Base-by-base conservation (phyloP, 2,888 invertebrate species). In the Gonocerus acuteangulatus region DNA sequence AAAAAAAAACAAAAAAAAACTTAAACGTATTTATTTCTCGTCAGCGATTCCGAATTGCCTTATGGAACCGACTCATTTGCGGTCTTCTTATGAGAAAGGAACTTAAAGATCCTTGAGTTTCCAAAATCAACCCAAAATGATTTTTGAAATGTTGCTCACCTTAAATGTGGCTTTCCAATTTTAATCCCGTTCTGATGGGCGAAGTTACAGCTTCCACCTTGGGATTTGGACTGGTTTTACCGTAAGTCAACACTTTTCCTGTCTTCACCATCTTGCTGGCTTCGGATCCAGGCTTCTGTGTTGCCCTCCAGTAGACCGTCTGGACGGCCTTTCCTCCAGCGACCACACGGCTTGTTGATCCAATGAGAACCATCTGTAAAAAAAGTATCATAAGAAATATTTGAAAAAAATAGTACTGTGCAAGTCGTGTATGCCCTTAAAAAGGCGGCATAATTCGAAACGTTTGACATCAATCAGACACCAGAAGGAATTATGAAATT, bases 311-410 rank as follows among this genome's bases (percentile, higher is more conserved):
- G 70, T 87, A 87, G 0, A 87, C 84, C 0, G 87, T 87, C 71
- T 87, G 86, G 21, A 86, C 80, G 1, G 86, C 86, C 70, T 86
- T 83, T 63, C 85, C 80, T 51, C 86, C 85, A 51, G 83, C 83
- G 67, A 87, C 83, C 72, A 83, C 85, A 62, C 87, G 81, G 19
- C 85, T 84, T 44, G 86, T 82, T 67, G 83, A 80, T 68, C 86
- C 84, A 65, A 87, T 82, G 72, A 87, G 73, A 39, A 15, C 15
- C 73, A 74, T 74, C 65, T 70, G 70, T 64, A 45, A 48, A 27
- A 4, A 2, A 32, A 23, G 32, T 13, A 27, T 4, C 27, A 27
- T n/a, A n/a, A n/a, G n/a, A n/a, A n/a, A n/a, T n/a, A n/a, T n/a
- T n/a, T n/a, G n/a, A n/a, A n/a, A n/a, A n/a, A n/a, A n/a, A n/a